phyloP scores from a whole-genome alignment of 2,888 invertebrate species.

The Oasisia sp. region DNA sequence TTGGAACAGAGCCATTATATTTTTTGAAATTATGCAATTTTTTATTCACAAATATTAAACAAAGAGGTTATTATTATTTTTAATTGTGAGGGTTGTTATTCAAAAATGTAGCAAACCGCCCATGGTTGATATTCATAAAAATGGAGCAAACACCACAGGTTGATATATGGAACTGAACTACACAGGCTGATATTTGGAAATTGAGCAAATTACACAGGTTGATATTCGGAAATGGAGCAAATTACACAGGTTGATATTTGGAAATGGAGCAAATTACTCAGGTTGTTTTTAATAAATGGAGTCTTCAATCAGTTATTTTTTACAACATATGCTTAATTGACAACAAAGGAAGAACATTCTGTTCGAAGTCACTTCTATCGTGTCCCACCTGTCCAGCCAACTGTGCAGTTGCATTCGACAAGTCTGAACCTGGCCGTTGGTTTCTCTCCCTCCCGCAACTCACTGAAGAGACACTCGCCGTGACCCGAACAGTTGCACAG shows the following conservation, averaged over 20 bases:
- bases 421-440: slow-evolving; percentile 6
- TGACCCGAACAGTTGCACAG: neutral
- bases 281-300: neutral
- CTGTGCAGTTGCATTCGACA: slow-evolving; percentile 5
- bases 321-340: neutral
- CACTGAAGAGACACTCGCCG: neutral
- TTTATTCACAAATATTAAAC: neutral
- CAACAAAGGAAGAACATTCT: neutral
- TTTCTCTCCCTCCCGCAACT: slow-evolving; percentile 12
- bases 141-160: neutral
- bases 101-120: neutral
- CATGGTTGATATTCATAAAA: neutral
- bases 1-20: neutral
- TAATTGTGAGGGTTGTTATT: neutral
- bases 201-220: neutral
- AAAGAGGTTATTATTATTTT: neutral
- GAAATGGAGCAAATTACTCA: neutral
- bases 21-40: neutral
- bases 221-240: neutral
- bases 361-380: no score
- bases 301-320: neutral
- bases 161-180: neutral
- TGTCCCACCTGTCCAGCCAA: neutral
- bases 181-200: neutral
- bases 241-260: neutral